Percentiles rank a stretch among this genome's conserved stretches.
Conservation (phyloP, 2,113 vertebrate genomes). For the Tenrec ecaudatus region DNA sequence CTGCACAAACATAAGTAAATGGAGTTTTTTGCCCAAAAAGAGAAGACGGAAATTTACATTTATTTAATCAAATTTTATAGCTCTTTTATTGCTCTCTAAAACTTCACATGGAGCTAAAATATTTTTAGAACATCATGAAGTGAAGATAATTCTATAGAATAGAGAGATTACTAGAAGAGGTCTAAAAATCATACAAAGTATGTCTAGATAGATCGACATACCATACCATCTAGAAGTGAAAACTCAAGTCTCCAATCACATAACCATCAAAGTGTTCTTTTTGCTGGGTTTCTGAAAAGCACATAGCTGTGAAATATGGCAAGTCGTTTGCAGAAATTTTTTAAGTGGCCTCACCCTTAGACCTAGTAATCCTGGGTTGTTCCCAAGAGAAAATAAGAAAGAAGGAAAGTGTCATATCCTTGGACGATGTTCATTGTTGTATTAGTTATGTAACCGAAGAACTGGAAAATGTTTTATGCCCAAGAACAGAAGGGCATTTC, state of each 20-base stretch:
- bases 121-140: constrained; percentile 57
- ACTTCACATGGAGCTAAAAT: constrained; percentile 36
- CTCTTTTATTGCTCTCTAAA: constrained; percentile 17
- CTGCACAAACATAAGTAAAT: background rate
- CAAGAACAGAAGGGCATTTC: constrained; percentile 36
- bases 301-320: constrained; percentile 22
- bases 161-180: background rate
- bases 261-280: background rate
- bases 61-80: constrained; percentile 14
- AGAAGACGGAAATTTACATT: background rate
- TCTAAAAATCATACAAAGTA: constrained; percentile 13
- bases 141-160: constrained; percentile 43
- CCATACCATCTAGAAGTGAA: background rate
- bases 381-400: constrained; percentile 38
- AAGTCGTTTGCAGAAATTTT: background rate
- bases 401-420: background rate
- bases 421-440: constrained; percentile 47
- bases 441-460: constrained; percentile 36
- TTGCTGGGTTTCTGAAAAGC: constrained; percentile 29
- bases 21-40: constrained; percentile 15
- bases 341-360: constrained; percentile 27
- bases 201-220: constrained; percentile 5
- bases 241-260: background rate
- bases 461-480: background rate
- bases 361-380: constrained; percentile 2